phyloP scores from a whole-genome alignment of 2,113 vertebrate genomes.

The Falco punctatus region DNA sequence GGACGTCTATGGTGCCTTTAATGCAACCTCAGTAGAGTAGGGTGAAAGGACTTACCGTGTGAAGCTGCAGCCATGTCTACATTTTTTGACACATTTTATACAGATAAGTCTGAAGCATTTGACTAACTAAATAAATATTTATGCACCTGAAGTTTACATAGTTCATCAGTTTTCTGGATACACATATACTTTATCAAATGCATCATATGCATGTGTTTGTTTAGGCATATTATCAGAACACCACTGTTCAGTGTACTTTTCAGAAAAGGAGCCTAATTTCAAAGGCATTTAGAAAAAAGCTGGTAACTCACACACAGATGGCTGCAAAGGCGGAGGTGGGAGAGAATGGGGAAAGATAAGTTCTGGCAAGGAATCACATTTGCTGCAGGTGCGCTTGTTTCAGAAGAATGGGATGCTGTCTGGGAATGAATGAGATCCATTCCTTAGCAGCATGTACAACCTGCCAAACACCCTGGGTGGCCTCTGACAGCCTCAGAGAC shows the following conservation, averaged over 20 bases:
- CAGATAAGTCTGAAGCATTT: not conserved
- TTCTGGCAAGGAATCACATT: slow-evolving; percentile 39
- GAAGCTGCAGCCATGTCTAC: not conserved
- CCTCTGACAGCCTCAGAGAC: not conserved
- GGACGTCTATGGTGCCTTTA: not conserved
- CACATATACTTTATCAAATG: not conserved
- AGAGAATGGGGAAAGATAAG: slow-evolving; percentile 43
- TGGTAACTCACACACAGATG: slow-evolving; percentile 40
- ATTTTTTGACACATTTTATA: not conserved
- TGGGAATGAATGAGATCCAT: slow-evolving; percentile 63
- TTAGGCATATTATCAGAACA: not conserved
- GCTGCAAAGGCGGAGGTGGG: slow-evolving; percentile 55
- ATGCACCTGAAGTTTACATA: not conserved
- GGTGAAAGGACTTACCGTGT: not conserved
- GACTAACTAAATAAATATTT: not conserved
- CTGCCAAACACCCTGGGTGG: slow-evolving; percentile 69
- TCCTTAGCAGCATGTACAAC: slow-evolving; percentile 26
- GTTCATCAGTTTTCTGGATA: not conserved
- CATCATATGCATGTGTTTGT: not conserved
- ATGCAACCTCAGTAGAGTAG: not conserved
- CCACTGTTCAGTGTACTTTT: not conserved
- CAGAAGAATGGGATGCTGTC: slow-evolving; percentile 69
- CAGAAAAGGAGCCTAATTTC: slow-evolving; percentile 8
- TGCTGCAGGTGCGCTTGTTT: slow-evolving; percentile 62
- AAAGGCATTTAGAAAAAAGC: slow-evolving; percentile 2